phyloP scores from a whole-genome alignment of 2,113 vertebrate genomes.

The Takifugu flavidus region DNA sequence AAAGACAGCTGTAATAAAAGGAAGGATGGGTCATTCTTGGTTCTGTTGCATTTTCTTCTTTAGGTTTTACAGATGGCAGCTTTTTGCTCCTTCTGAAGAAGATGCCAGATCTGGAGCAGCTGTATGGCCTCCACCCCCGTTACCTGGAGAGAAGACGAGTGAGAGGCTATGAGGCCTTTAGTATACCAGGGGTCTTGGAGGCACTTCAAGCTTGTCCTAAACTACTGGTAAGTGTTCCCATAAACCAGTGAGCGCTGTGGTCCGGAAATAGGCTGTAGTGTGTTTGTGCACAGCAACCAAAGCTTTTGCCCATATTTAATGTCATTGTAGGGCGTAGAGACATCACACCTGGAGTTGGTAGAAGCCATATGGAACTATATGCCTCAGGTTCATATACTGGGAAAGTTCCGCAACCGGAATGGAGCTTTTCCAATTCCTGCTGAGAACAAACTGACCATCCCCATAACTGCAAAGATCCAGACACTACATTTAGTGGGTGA shows the following conservation, averaged over 20 bases:
- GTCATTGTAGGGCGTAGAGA: constrained; percentile 88
- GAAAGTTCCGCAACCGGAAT: constrained; percentile 98
- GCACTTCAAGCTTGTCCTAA: constrained; percentile 94
- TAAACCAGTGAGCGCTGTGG: not conserved
- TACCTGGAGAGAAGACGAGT: constrained; percentile 94
- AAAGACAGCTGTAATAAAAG: too few species aligned
- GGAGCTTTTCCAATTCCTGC: constrained; percentile 97
- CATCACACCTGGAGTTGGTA: constrained; percentile 95
- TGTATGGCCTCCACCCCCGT: constrained; percentile 96
- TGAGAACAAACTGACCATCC: constrained; percentile 98
- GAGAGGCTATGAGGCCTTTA: constrained; percentile 93
- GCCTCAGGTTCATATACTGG: constrained; percentile 98
- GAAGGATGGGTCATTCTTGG: too few species aligned
- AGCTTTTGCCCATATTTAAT: not conserved
- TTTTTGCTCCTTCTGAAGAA: constrained; percentile 94
- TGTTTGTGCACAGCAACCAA: not conserved
- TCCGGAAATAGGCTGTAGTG: not conserved
- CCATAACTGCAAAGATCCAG: constrained; percentile 96
- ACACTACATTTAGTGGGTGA: constrained; percentile 96
- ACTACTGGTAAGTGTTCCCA: constrained; percentile 82
- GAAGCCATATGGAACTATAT: constrained; percentile 99
- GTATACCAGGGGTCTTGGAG: constrained; percentile 96
- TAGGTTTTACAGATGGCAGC: constrained; percentile 96
- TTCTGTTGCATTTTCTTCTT: not conserved
- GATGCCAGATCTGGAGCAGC: constrained; percentile 97